phyloP scores from a whole-genome alignment of 2,797 vertebrate genomes.

The Poecilia picta region DNA sequence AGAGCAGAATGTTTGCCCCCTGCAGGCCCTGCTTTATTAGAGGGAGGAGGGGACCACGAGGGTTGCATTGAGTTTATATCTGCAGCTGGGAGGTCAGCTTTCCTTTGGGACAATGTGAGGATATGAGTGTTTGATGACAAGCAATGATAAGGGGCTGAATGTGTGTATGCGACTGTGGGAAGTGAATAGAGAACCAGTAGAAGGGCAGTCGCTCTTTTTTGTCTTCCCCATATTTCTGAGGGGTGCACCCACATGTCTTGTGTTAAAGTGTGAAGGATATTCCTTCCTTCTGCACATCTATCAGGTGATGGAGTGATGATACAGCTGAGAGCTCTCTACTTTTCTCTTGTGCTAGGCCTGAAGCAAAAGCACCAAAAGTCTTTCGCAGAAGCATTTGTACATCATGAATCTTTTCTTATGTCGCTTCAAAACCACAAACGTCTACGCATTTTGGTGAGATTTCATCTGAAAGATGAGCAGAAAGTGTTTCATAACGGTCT shows the following conservation, averaged over 20 bases:
- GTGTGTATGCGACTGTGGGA: conserved; percentile 32
- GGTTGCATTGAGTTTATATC: conserved; percentile 62
- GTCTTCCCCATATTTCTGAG: conserved; percentile 17
- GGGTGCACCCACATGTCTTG: conserved; percentile 7
- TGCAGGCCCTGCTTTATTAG: conserved; percentile 32
- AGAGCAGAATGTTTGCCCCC: conserved; percentile 39
- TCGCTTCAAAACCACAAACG: not conserved
- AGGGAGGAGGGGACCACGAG: conserved; percentile 33
- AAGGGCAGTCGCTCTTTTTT: conserved; percentile 31
- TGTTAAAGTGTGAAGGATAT: not conserved
- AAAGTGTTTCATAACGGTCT: not conserved
- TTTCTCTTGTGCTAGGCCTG: not conserved
- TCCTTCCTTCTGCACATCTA: not conserved
- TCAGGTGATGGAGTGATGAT: not conserved
- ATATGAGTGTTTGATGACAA: conserved; percentile 83
- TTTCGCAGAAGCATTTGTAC: not conserved
- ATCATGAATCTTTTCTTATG: not conserved
- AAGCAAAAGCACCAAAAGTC: not conserved
- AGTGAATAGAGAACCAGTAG: conserved; percentile 28
- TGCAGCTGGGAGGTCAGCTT: conserved; percentile 74
- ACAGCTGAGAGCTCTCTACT: not conserved
- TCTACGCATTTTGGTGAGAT: not conserved
- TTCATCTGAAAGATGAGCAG: not conserved
- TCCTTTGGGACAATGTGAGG: conserved; percentile 83
- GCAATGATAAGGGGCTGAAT: conserved; percentile 65